Conservation (phyloP, 2,113 vertebrate species). For the Macroglossus sobrinus region DNA sequence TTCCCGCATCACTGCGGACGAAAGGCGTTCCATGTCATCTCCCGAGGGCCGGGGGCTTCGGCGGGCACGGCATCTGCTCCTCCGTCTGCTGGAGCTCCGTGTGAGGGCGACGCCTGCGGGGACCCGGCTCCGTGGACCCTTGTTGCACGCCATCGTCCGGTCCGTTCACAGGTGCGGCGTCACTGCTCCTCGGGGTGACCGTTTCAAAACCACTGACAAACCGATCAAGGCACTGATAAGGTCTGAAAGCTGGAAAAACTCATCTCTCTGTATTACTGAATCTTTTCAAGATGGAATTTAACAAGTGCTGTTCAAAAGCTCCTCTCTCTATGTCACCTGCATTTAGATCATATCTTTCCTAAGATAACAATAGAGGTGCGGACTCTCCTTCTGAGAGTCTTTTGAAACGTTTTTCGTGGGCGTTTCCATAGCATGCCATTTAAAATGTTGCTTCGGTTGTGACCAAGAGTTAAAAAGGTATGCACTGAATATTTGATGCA, state of each 20-base stretch:
- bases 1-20: fast-evolving
- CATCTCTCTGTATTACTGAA: background rate
- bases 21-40: too few relatives aligned
- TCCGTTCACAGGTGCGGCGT: background rate
- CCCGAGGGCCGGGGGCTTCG: too few relatives aligned
- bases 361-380: background rate
- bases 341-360: background rate
- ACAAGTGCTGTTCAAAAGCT: background rate
- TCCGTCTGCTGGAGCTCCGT: fast-evolving
- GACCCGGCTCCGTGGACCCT: too few relatives aligned
- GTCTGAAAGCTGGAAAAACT: background rate
- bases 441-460: background rate
- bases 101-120: too few relatives aligned
- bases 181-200: fast-evolving
- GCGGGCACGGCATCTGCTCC: fast-evolving
- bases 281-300: background rate
- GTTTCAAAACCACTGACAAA: background rate
- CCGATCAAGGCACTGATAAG: background rate
- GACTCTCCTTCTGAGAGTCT: background rate
- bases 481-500: background rate
- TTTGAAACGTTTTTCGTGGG: background rate
- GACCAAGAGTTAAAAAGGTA: background rate
- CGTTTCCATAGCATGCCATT: background rate
- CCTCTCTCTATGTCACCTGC: background rate
- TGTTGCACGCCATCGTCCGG: background rate